A percentile compares a stretch with the other conserved stretches of the same genome.
Evolutionary conservation across 1,140 invertebrate species (phyloP).

Genomic region (Drosophila equinoxialis): DNA sequence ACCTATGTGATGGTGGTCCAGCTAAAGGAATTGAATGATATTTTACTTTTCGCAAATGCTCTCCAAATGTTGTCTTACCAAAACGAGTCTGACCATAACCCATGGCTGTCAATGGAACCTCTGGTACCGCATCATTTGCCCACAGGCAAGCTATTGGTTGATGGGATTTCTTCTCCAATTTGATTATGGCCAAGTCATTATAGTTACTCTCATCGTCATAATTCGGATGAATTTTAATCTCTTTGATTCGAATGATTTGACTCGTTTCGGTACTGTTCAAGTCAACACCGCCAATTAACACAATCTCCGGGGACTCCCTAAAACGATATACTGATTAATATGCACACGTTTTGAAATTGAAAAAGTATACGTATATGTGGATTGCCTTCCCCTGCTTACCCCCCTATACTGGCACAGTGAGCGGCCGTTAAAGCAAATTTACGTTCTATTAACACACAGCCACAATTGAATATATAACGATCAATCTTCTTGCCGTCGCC

Average conservation of each 20-base stretch:
- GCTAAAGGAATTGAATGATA: slow-evolving; percentile 20
- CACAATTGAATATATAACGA: slow-evolving; percentile 49
- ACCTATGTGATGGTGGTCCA: slow-evolving; percentile 46
- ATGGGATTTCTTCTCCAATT: slow-evolving; percentile 27
- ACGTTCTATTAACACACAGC: slow-evolving; percentile 48
- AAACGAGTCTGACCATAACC: slow-evolving; percentile 62
- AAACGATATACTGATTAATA: slow-evolving; percentile 34
- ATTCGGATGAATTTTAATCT: slow-evolving; percentile 47
- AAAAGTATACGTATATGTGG: not conserved
- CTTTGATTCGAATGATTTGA: slow-evolving; percentile 40
- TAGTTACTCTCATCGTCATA: slow-evolving; percentile 33
- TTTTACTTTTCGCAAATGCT: not conserved
- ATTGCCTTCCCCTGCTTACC: slow-evolving; percentile 29
- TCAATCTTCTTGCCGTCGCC: not conserved
- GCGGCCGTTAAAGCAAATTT: slow-evolving; percentile 57
- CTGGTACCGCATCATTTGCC: slow-evolving; percentile 33
- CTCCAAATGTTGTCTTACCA: slow-evolving; percentile 31
- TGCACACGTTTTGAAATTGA: slow-evolving; percentile 14
- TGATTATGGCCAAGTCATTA: slow-evolving; percentile 53
- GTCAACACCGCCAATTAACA: slow-evolving; percentile 50
- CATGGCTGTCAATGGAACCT: slow-evolving; percentile 44
- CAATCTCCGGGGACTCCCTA: slow-evolving; percentile 56
- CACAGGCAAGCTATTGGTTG: slow-evolving; percentile 45
- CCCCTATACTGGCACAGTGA: slow-evolving; percentile 52
- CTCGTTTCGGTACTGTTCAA: slow-evolving; percentile 32